phyloP scores from a whole-genome alignment of 2,113 vertebrate species.

The Cacatua alba region DNA sequence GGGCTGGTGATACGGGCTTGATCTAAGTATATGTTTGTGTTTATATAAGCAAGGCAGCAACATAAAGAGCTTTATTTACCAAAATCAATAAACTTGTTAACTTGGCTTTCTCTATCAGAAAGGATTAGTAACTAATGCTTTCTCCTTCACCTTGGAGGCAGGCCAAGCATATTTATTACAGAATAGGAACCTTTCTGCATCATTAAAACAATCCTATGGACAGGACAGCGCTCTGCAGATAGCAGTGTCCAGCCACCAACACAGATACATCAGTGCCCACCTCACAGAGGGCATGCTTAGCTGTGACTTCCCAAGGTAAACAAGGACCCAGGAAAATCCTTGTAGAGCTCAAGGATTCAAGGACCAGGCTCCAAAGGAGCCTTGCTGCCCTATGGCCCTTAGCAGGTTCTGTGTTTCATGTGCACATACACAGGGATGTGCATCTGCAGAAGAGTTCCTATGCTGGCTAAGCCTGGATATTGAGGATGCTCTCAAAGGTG shows the following conservation, averaged over 20 bases:
- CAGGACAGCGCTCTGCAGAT: background rate
- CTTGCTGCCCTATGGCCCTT: background rate
- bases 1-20: rapidly evolving
- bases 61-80: background rate
- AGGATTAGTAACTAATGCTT: constrained; percentile 25
- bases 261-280: rapidly evolving
- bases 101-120: background rate
- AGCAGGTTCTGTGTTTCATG: background rate
- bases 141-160: background rate
- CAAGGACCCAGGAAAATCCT: background rate
- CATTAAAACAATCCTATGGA: background rate
- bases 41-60: background rate
- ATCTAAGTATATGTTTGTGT: background rate
- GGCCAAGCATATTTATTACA: background rate
- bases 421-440: background rate
- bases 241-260: background rate
- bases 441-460: background rate
- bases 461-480: background rate
- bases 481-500: background rate
- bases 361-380: background rate
- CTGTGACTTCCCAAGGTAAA: background rate
- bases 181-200: background rate
- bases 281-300: rapidly evolving
- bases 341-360: background rate
- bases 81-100: constrained; percentile 39